phyloP scores from a whole-genome alignment of 2,113 vertebrate species.

The Nyctibius bracteatus region DNA sequence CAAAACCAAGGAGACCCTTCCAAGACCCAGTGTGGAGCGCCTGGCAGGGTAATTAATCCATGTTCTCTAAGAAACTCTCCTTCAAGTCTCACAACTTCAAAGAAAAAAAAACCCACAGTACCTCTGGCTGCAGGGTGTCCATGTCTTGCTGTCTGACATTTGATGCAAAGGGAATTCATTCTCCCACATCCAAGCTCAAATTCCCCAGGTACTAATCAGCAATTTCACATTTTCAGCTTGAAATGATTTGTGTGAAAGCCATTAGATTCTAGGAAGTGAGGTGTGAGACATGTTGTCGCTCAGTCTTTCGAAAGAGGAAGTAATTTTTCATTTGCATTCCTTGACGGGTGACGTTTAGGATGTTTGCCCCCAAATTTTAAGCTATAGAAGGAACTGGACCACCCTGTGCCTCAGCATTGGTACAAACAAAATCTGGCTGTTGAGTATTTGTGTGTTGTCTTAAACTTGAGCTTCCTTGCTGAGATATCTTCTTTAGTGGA shows the following conservation, averaged over 20 bases:
- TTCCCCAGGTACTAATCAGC: conserved; percentile 30
- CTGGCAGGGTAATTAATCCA: conserved; percentile 39
- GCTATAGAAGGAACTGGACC: background rate
- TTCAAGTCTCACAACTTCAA: conserved; percentile 49
- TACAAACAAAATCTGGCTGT: background rate
- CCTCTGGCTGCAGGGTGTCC: conserved; percentile 42
- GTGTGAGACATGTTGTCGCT: background rate
- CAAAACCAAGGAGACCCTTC: background rate
- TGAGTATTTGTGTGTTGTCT: conserved; percentile 26
- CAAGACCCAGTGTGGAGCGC: background rate
- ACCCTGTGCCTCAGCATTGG: background rate
- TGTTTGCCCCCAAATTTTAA: conserved; percentile 13
- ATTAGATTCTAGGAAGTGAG: background rate
- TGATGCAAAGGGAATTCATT: conserved; percentile 47
- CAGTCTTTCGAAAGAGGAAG: background rate
- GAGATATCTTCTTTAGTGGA: conserved; percentile 42
- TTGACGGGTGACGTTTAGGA: background rate
- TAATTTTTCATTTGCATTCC: conserved; percentile 12
- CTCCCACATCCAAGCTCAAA: conserved; percentile 48
- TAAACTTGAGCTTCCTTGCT: conserved; percentile 12
- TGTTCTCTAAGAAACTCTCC: background rate
- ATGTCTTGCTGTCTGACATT: conserved; percentile 18
- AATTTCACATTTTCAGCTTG: conserved; percentile 16
- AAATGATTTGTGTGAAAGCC: background rate
- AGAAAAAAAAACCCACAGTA: background rate